Evolutionary conservation across 1,140 invertebrate species (phyloP), one percentile per base, ranked within the genome.

Genomic region (Eciton burchellii): DNA sequence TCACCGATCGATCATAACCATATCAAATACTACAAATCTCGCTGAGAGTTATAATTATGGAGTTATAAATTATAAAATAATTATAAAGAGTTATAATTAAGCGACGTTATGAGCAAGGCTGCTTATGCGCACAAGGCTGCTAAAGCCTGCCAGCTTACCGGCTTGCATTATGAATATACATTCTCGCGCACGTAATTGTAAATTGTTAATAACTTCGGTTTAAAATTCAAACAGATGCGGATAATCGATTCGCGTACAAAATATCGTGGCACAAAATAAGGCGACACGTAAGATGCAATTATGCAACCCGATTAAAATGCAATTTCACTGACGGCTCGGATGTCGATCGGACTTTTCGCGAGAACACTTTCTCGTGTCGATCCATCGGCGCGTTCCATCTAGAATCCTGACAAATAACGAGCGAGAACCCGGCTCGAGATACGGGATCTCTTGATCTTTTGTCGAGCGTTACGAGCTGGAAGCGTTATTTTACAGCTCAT

Each of bases 261-360:
- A n/a, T 65, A n/a, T 11, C 35, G 19, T 24, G 19, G 8, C 35
- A 41, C 3, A 8, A 41, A 76, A 4, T 21, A 59, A 5, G 45
- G 6, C 45, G 21, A 76, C 19, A 35, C 19, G 41, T 35, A 21
- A 21, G n/a, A n/a, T n/a, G n/a, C n/a, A n/a, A n/a, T n/a, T n/a
- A n/a, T n/a, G n/a, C n/a, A 41, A 65, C 11, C n/a, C 24, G 19
- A 54, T 65, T 63, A 76, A 76, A 76, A 76, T 76, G 65, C 19
- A 63, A 65, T 52, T 65, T 76, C 12, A 8, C 19, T n/a, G 26
- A 3, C 45, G 35, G 9, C 14, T 21, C 6, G 24, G 14, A 14
- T 65, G 1, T 3, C 6, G 3, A 21, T 29, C 16, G 0, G 60
- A 63, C 16, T 41, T 62, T 54, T 52, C 29, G 19, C 45, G 4